Base-by-base conservation (phyloP, 2,888 invertebrate species). In the Drosophila neonasuta region DNA sequence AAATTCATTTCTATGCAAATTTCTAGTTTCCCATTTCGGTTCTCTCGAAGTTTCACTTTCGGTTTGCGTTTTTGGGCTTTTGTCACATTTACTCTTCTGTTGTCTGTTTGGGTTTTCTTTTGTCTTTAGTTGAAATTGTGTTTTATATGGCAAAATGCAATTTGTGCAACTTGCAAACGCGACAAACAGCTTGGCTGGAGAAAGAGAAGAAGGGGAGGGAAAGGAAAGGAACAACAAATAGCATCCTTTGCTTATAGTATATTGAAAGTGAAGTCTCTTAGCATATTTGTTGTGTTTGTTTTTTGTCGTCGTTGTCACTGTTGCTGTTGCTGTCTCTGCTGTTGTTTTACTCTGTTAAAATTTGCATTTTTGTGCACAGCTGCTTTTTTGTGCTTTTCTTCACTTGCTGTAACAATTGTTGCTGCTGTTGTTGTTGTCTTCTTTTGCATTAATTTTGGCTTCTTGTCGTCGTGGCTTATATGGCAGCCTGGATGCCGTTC, bases 131-230 rank as follows among this genome's bases (percentile, higher is more conserved):
- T 82, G 86, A 86, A 86, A 77, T 80, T 87, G 84, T 74, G 79
- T 86, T 88, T 88, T 87, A 87, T 88, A 87, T 87, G 88, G 88
- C 80, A 82, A 85, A 87, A 87, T 85, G 88, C 86, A 85, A 85
- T 85, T 84, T 84, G 87, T 85, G 88, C 88, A 87, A 88, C 86
- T 88, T 64, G 79, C 82, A 81, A 88, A 67, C 85, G 79, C 85
- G 82, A 88, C 87, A 86, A 88, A 86, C 76, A 84, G 67, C 75
- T 86, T 24, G 24, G 6, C 6, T 5, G 5, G 24, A 24, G 24
- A 24, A 24, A 24, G 24, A 24, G 24, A 24, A 4, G 24, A 5
- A 24, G 24, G 24, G 24, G 24, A 24, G 24, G 24, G 24, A 24
- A 6, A 0, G 24, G 24, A 24, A 24, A 6, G 67, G 80, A 74